These are phyloP conservation scores for Galerucella pusilla DNA, from an alignment of 2,888 invertebrate species.

Conservation along the genomic window DNA sequence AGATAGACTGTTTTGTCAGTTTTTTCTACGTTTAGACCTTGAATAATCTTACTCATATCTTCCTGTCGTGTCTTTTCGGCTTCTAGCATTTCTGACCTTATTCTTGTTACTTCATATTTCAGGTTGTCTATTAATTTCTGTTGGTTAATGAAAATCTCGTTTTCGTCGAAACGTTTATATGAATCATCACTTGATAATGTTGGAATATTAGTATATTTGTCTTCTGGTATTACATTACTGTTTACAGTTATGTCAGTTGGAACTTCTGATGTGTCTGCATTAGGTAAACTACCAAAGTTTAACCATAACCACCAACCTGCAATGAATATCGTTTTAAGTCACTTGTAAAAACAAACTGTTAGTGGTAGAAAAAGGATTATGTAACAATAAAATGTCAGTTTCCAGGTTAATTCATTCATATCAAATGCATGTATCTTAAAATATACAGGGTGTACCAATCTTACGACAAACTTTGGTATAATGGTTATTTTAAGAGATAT, in stretches of 20 bases:
- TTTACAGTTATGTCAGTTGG: slow-evolving; percentile 11
- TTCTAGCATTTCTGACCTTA: slow-evolving; percentile 67
- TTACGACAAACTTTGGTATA: no score
- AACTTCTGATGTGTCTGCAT: slow-evolving; percentile 40
- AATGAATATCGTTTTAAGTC: slow-evolving; percentile 47
- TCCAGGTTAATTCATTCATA: no score
- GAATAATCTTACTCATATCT: slow-evolving; percentile 44
- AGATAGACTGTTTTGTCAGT: not conserved
- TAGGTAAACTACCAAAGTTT: slow-evolving; percentile 52
- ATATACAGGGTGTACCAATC: no score
- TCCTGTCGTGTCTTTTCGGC: slow-evolving; percentile 56
- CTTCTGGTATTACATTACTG: not conserved
- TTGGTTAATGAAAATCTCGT: slow-evolving; percentile 38
- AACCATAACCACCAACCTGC: slow-evolving; percentile 62
- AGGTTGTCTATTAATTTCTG: slow-evolving; percentile 50
- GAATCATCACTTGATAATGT: not conserved
- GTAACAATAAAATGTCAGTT: not conserved
- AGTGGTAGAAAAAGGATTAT: slow-evolving; percentile 5
- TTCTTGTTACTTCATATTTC: slow-evolving; percentile 66
- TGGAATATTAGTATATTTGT: not conserved
- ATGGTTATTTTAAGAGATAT: no score
- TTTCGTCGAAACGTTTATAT: not conserved
- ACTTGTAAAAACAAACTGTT: not conserved
- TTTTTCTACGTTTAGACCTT: slow-evolving; percentile 53
- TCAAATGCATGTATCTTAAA: no score